A percentile compares a stretch with the other conserved stretches of the same genome.
These are phyloP conservation scores for Solea senegalensis DNA, from an alignment of 2,113 vertebrate species.

Conservation along the genomic window DNA sequence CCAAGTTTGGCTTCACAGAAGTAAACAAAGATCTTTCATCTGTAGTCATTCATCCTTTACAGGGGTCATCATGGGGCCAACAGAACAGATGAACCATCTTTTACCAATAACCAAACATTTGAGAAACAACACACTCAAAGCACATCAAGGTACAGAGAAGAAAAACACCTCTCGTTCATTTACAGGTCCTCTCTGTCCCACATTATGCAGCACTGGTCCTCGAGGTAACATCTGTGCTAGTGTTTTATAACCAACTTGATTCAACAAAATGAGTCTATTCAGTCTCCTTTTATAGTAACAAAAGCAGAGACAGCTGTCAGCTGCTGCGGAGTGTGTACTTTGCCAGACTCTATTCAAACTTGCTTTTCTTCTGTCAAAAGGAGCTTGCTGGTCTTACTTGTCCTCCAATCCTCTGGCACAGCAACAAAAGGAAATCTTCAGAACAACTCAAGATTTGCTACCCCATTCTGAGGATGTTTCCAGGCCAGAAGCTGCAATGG, in stretches of 20 bases:
- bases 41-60: background rate
- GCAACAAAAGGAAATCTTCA: conserved; percentile 39
- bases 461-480: conserved; percentile 30
- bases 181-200: background rate
- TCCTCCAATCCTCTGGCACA: conserved; percentile 43
- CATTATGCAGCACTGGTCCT: conserved; percentile 11
- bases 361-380: conserved; percentile 60
- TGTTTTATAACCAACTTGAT: conserved; percentile 47
- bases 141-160: background rate
- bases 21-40: background rate
- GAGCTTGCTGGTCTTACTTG: conserved; percentile 55
- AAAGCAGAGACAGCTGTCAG: conserved; percentile 76
- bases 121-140: background rate
- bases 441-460: conserved; percentile 32
- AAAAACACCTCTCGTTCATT: conserved; percentile 1
- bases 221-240: background rate
- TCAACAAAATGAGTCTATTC: conserved; percentile 51
- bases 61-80: background rate
- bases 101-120: background rate
- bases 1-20: background rate
- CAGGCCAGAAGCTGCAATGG: conserved; percentile 18
- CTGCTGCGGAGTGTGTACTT: conserved; percentile 58
- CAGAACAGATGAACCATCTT: no score
- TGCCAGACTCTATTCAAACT: conserved; percentile 61
- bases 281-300: conserved; percentile 49